A percentile compares a stretch with the other conserved stretches of the same genome.
phyloP scores from a whole-genome alignment of 2,888 invertebrate species.

The Venustoraphidia nigricollis region DNA sequence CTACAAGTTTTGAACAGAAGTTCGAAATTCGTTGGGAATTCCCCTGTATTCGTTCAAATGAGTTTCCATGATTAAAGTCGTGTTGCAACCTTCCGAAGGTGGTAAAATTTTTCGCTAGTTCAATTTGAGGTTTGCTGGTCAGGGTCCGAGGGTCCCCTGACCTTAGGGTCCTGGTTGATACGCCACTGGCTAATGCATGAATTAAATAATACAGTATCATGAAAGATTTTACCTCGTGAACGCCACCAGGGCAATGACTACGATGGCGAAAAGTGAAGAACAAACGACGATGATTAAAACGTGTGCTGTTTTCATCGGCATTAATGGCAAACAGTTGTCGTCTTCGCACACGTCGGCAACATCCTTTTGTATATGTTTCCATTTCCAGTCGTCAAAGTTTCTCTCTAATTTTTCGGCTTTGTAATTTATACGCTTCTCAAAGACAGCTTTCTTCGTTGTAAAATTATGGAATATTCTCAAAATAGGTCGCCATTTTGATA shows the following conservation, averaged over 20 bases:
- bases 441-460: neutral
- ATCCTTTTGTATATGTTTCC: slow-evolving; percentile 20
- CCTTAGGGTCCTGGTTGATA: no score
- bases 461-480: slow-evolving; percentile 7
- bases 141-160: no score
- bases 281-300: slow-evolving; percentile 25
- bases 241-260: slow-evolving; percentile 20
- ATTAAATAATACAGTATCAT: slow-evolving; percentile 12
- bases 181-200: no score
- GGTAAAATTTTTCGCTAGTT: no score
- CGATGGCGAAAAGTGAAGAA: slow-evolving; percentile 22
- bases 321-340: slow-evolving; percentile 15
- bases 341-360: slow-evolving; percentile 27
- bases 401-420: slow-evolving; percentile 17
- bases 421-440: slow-evolving; percentile 16
- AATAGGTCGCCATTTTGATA: slow-evolving; percentile 2
- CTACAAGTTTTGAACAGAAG: no score
- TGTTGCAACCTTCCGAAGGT: no score
- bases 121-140: no score
- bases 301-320: slow-evolving; percentile 21
- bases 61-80: no score
- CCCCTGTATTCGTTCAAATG: no score
- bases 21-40: no score
- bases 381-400: slow-evolving; percentile 29
- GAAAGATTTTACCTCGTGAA: slow-evolving; percentile 22